Percentiles rank a stretch among this genome's conserved stretches.
Conservation (phyloP, 64 coral and sea anemone species). For the Montipora cactus region DNA sequence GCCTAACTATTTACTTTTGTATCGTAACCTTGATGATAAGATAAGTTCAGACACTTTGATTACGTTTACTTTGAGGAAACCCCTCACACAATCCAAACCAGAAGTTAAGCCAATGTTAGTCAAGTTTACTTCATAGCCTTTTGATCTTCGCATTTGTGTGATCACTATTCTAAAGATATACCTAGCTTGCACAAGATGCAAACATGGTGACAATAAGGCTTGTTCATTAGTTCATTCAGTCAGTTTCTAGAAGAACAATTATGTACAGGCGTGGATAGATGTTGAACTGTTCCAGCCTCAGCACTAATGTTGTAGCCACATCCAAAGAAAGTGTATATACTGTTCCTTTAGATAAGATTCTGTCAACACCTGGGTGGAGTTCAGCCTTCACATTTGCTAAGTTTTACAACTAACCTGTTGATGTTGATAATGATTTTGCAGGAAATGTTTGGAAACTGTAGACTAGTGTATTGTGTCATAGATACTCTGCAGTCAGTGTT, state of each 20-base stretch:
- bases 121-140: constrained; percentile 13
- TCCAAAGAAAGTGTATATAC: constrained; percentile 23
- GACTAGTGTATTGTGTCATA: neutral
- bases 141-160: constrained; percentile 28
- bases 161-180: constrained; percentile 2
- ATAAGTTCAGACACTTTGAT: constrained; percentile 19
- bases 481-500: neutral
- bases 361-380: constrained; percentile 45
- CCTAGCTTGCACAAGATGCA: neutral
- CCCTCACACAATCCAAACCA: neutral
- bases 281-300: neutral
- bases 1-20: no score
- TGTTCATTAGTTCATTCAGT: constrained; percentile 10
- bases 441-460: neutral
- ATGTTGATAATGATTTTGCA: constrained; percentile 19
- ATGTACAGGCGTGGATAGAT: neutral
- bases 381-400: constrained; percentile 45
- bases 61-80: constrained; percentile 2
- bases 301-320: constrained; percentile 8
- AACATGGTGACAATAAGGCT: constrained; percentile 8
- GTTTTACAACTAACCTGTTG: constrained; percentile 44
- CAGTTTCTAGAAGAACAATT: constrained; percentile 37
- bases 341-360: constrained; percentile 40
- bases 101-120: neutral
- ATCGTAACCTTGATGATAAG: constrained; percentile 26